Conservation (phyloP, 2,797 vertebrate species). For the Phoebastria nigripes region DNA sequence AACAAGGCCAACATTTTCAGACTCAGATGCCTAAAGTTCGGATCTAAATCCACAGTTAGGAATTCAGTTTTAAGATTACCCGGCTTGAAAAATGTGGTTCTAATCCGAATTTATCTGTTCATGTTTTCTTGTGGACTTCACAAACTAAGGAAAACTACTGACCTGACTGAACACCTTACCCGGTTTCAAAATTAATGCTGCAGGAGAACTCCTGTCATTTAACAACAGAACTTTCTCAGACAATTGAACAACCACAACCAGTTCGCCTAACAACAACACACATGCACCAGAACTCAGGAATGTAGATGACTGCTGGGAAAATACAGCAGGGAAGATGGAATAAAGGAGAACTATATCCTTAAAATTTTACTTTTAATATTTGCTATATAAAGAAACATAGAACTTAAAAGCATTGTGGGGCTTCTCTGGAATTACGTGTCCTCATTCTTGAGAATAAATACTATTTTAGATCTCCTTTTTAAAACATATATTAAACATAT, state of each 20-base stretch:
- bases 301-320: background rate
- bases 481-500: constrained; percentile 40
- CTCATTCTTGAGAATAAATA: constrained; percentile 23
- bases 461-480: constrained; percentile 41
- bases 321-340: background rate
- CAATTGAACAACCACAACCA: background rate
- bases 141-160: background rate
- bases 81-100: background rate
- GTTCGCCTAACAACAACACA: background rate
- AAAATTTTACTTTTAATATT: constrained; percentile 28
- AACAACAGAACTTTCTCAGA: background rate
- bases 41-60: background rate
- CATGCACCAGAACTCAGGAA: background rate
- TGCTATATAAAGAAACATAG: constrained; percentile 37
- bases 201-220: background rate
- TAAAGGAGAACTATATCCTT: constrained; percentile 10
- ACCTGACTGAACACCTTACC: background rate
- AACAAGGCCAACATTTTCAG: background rate
- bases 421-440: background rate
- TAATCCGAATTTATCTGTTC: background rate
- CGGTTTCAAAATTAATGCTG: constrained; percentile 5
- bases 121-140: background rate
- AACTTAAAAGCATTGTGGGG: constrained; percentile 29
- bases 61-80: background rate
- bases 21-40: background rate